Conservation (phyloP, 2,113 vertebrate species). For the Limanda limanda region DNA sequence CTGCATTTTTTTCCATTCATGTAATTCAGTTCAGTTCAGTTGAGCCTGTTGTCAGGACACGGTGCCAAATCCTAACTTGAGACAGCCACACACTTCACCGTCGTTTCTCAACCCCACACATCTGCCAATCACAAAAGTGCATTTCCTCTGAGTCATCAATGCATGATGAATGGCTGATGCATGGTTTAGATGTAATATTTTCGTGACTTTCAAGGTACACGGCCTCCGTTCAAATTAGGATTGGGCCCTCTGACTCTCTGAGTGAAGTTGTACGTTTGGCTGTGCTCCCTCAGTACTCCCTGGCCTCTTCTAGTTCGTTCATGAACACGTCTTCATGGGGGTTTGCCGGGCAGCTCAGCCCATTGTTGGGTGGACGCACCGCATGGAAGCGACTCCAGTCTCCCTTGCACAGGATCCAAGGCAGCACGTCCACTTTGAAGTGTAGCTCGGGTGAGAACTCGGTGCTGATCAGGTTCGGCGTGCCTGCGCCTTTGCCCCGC, state of each 20-base stretch:
- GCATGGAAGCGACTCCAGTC: slow-evolving; percentile 94
- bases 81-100: slow-evolving; percentile 38
- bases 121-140: slow-evolving; percentile 26
- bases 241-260: slow-evolving; percentile 45
- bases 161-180: slow-evolving; percentile 23
- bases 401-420: slow-evolving; percentile 94
- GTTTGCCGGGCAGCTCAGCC: slow-evolving; percentile 86
- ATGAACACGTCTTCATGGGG: slow-evolving; percentile 88
- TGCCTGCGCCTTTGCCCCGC: slow-evolving; percentile 89
- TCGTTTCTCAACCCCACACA: slow-evolving; percentile 21
- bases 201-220: slow-evolving; percentile 33
- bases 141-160: slow-evolving; percentile 34
- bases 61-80: slow-evolving; percentile 60
- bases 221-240: slow-evolving; percentile 62
- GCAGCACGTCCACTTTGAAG: slow-evolving; percentile 92
- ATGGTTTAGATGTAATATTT: slow-evolving; percentile 29
- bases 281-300: slow-evolving; percentile 86
- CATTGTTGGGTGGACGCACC: slow-evolving; percentile 90
- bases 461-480: slow-evolving; percentile 90
- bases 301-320: slow-evolving; percentile 92
- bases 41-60: slow-evolving; percentile 41
- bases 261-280: slow-evolving; percentile 65
- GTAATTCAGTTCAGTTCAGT: slow-evolving; percentile 36
- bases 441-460: slow-evolving; percentile 94
- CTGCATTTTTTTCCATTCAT: slow-evolving; percentile 41